These are phyloP conservation scores for Ariopsis seemanni DNA, from an alignment of 2,113 vertebrate genomes.

Conservation along the genomic window DNA sequence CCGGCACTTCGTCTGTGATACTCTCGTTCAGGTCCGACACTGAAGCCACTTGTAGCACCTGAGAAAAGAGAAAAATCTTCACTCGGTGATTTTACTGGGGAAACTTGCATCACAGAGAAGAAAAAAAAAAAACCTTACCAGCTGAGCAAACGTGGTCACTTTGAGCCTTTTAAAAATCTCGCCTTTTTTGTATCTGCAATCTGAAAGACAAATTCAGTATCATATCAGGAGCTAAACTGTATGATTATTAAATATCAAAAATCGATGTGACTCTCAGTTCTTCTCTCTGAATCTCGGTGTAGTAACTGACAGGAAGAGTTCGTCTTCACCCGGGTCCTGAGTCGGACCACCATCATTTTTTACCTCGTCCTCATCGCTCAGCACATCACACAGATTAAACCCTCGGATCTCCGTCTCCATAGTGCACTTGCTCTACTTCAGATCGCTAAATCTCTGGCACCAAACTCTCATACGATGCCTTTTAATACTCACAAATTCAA, in stretches of 20 bases:
- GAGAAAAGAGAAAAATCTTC: constrained; percentile 28
- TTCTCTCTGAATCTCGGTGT: neutral
- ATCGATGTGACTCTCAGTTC: too few species aligned
- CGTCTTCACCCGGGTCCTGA: constrained; percentile 70
- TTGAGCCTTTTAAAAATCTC: constrained; percentile 96
- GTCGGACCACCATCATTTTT: constrained; percentile 52
- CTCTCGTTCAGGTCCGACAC: constrained; percentile 80
- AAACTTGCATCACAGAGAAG: too few species aligned
- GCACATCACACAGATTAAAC: constrained; percentile 60
- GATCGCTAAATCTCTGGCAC: neutral
- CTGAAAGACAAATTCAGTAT: constrained; percentile 58
- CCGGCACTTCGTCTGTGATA: constrained; percentile 71
- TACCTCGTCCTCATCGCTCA: constrained; percentile 63
- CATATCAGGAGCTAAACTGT: neutral
- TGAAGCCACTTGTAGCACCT: constrained; percentile 91
- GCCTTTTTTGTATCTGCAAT: constrained; percentile 94
- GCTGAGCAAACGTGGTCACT: constrained; percentile 90
- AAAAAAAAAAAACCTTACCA: constrained; percentile 77
- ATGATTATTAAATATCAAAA: neutral
- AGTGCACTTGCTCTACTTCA: neutral
- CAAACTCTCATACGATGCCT: neutral
- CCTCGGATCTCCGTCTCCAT: constrained; percentile 43
- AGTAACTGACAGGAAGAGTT: neutral
- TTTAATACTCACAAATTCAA: constrained; percentile 46
- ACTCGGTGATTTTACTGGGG: too few species aligned